Conservation (phyloP, 1,140 invertebrate species). For the Carcinoscorpius rotundicauda region DNA sequence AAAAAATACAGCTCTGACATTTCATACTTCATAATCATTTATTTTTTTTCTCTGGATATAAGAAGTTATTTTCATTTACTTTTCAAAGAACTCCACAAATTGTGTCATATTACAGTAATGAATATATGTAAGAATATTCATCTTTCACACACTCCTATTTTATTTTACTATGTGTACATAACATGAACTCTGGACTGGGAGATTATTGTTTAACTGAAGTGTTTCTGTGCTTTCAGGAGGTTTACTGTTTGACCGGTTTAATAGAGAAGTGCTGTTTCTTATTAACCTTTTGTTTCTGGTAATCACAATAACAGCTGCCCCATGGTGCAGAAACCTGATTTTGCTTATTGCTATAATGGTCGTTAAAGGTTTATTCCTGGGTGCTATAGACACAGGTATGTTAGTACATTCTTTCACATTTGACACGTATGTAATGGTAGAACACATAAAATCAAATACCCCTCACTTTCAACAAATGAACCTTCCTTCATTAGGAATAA, state of each 20-base stretch:
- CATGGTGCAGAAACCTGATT: conserved; percentile 6
- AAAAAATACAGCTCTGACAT: no score
- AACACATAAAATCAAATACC: neutral
- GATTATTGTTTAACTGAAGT: no score
- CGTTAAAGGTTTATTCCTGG: conserved; percentile 8
- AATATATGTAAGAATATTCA: no score
- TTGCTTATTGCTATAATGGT: conserved; percentile 2
- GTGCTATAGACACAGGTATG: conserved; percentile 14
- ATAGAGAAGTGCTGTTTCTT: conserved; percentile 5
- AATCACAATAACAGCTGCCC: neutral
- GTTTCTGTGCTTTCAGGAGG: conserved; percentile 8
- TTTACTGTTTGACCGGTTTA: conserved; percentile 6
- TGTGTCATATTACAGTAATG: no score
- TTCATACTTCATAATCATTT: no score
- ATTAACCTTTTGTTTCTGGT: conserved; percentile 4
- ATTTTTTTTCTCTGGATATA: no score
- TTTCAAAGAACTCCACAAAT: no score
- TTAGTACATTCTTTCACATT: neutral
- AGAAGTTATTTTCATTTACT: no score
- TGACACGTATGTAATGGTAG: neutral
- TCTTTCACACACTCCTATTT: no score
- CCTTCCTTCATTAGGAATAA: neutral
- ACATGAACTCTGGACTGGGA: no score
- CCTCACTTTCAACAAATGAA: neutral
- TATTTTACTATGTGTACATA: no score